phyloP scores from a whole-genome alignment of 35 echinoderm and acorn worm species.

The Ophiothrix spiculata region DNA sequence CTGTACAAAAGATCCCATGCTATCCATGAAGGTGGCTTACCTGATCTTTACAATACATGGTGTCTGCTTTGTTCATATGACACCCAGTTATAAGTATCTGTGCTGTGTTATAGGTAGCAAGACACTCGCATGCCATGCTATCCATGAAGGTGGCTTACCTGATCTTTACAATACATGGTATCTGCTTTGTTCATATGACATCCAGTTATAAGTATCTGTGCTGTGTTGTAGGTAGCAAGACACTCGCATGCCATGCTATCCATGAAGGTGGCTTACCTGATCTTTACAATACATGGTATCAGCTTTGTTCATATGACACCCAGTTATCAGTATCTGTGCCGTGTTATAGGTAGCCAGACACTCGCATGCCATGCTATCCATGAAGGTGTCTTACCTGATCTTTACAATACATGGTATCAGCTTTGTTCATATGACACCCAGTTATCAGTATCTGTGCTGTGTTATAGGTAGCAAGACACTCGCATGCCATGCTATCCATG shows the following conservation, averaged over 20 bases:
- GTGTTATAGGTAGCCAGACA: slow-evolving; percentile 59
- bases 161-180: slow-evolving; percentile 67
- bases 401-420: slow-evolving; percentile 57
- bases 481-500: slow-evolving; percentile 73
- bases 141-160: slow-evolving; percentile 96
- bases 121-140: slow-evolving; percentile 54
- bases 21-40: too few relatives aligned
- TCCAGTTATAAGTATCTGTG: slow-evolving; percentile 52
- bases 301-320: slow-evolving; percentile 58
- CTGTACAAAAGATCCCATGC: too few relatives aligned
- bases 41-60: slow-evolving; percentile 74
- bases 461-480: slow-evolving; percentile 52
- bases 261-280: slow-evolving; percentile 93
- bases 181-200: slow-evolving; percentile 56
- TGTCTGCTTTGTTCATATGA: slow-evolving; percentile 50
- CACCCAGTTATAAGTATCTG: slow-evolving; percentile 58
- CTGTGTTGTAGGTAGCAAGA: slow-evolving; percentile 56
- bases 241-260: slow-evolving; percentile 62
- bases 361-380: slow-evolving; percentile 69
- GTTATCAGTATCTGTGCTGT: slow-evolving; percentile 55
- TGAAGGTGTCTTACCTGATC: slow-evolving; percentile 92
- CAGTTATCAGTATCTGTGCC: slow-evolving; percentile 49
- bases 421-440: slow-evolving; percentile 59
- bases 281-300: slow-evolving; percentile 64
- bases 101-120: slow-evolving; percentile 55